phyloP scores from a whole-genome alignment of 23 tunicate genomes.

The Diplosoma virens region DNA sequence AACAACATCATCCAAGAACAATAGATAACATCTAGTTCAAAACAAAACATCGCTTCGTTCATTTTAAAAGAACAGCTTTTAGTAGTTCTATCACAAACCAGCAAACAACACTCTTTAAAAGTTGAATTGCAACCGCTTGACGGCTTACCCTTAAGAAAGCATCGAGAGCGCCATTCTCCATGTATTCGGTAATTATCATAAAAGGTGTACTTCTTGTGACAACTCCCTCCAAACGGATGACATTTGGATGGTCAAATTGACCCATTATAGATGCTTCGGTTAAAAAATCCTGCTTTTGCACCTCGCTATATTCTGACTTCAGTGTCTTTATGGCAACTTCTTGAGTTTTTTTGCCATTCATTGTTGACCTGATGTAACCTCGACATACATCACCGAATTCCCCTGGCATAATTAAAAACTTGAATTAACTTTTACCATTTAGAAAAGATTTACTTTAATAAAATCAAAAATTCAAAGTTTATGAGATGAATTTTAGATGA shows the following conservation, averaged over 20 bases:
- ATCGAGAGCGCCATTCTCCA: slow-evolving; percentile 97
- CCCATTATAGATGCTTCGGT: slow-evolving; percentile 95
- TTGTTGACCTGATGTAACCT: slow-evolving; percentile 43
- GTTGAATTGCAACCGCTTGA: too few species aligned
- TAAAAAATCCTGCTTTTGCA: slow-evolving; percentile 88
- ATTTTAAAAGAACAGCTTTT: too few species aligned
- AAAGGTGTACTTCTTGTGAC: slow-evolving; percentile 90
- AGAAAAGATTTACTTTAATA: too few species aligned
- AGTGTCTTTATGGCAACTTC: slow-evolving; percentile 90
- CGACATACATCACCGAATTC: slow-evolving; percentile 96
- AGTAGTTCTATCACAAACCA: too few species aligned
- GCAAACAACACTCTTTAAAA: too few species aligned
- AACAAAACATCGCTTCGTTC: too few species aligned
- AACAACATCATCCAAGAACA: too few species aligned
- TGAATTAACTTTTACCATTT: background rate
- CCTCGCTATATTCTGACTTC: slow-evolving; percentile 81
- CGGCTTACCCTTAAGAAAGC: slow-evolving; percentile 78
- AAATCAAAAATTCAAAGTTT: too few species aligned
- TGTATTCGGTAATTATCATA: slow-evolving; percentile 95
- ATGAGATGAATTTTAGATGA: too few species aligned
- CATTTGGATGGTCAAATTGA: slow-evolving; percentile 93
- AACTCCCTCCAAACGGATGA: slow-evolving; percentile 94
- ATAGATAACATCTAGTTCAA: too few species aligned
- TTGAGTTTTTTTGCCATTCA: slow-evolving; percentile 25
- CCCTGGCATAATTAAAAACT: slow-evolving; percentile 26